Evolutionary conservation across 2,113 vertebrate genomes (phyloP), one percentile per base, ranked within the genome.

Genomic region (Polypterus bichir): DNA sequence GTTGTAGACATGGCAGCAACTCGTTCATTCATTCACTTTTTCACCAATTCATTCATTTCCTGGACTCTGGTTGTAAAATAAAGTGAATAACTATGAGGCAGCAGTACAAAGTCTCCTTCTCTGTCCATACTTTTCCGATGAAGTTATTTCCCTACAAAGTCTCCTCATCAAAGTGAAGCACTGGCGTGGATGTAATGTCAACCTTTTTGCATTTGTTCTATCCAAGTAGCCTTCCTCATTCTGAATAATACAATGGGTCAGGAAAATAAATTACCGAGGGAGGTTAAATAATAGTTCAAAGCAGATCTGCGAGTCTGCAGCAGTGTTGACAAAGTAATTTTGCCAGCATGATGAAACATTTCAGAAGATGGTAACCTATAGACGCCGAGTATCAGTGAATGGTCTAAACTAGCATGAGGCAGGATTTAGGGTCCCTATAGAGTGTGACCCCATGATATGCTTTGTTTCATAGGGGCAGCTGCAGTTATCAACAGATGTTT

Each of bases 401-500:
- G 71, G 82, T 55, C 69, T 62, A n/a, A 81, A 77, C 70, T 78
- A 75, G 83, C 83, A 74, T 78, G 81, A 74, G 76, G 82, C 53
- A 66, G 76, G 77, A 76, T 80, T 83, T 76, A 55, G 73, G 76
- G 74, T 79, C 77, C 71, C 76, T 66, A 57, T 75, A 71, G 83
- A 77, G 73, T 69, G 46, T 79, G 81, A 87, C 84, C 85, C 79
- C 69, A 57, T 3, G 74, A 78, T 76, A 75, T 59, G 74, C 81
- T 86, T 86, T 86, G 83, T 86, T 80, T 76, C 67, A 73, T 77
- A 62, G 65, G 79, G 82, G 79, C 86, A 87, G 85, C 83, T 88
- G 85, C 84, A 80, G 79, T 84, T 83, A 82, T 86, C 83, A 83
- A 86, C 87, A 89, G 86, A 86, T 88, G 85, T 87, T 88, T 86